phyloP scores from a whole-genome alignment of 2,797 vertebrate genomes.

The Phalloptychus januarius region DNA sequence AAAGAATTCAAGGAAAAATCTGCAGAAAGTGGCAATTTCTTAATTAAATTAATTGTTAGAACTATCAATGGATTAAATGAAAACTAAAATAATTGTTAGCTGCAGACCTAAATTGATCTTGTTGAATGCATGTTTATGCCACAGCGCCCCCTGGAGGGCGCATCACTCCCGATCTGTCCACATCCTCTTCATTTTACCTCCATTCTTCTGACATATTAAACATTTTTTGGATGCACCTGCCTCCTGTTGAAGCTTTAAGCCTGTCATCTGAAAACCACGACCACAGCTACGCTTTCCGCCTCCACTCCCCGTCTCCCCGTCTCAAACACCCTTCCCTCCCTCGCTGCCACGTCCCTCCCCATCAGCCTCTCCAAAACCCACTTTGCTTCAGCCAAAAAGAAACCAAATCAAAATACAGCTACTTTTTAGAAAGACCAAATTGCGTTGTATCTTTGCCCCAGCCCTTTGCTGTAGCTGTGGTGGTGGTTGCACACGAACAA shows the following conservation, averaged over 20 bases:
- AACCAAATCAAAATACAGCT: conserved; percentile 81
- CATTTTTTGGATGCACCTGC: not conserved
- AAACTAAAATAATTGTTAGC: too few species aligned
- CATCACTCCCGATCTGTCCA: not conserved
- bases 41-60: too few species aligned
- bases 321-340: conserved; percentile 12
- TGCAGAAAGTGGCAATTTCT: too few species aligned
- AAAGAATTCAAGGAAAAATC: too few species aligned
- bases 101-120: not conserved
- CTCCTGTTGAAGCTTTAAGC: conserved; percentile 29
- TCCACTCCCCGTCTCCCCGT: conserved; percentile 15
- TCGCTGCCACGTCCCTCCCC: conserved; percentile 2
- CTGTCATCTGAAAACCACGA: conserved; percentile 36
- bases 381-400: conserved; percentile 79
- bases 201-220: not conserved
- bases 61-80: too few species aligned
- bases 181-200: not conserved
- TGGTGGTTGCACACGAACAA: conserved; percentile 29
- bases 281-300: conserved; percentile 38
- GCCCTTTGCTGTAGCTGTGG: conserved; percentile 61
- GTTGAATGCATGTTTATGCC: not conserved
- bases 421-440: conserved; percentile 85
- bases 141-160: not conserved
- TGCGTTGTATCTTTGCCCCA: conserved; percentile 71
- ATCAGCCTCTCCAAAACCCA: conserved; percentile 60